phyloP scores from a whole-genome alignment of 2,797 vertebrate genomes.

The Poeciliopsis gracilis region DNA sequence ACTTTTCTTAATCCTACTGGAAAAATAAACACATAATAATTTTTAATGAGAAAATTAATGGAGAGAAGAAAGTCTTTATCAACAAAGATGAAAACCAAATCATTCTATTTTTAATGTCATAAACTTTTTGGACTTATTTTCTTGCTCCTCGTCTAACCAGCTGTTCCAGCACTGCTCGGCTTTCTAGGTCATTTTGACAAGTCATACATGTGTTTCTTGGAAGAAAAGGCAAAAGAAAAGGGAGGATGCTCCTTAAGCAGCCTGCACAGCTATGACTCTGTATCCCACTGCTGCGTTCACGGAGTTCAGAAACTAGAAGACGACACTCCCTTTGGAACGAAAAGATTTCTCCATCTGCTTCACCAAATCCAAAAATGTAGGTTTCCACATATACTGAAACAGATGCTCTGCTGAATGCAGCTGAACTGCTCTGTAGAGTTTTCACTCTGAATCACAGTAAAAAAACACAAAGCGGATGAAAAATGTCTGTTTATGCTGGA shows the following conservation, averaged over 20 bases:
- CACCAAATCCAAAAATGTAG: slow-evolving; percentile 11
- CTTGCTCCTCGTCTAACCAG: slow-evolving; percentile 44
- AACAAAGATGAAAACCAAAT: not conserved
- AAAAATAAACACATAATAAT: not conserved
- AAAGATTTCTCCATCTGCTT: slow-evolving; percentile 45
- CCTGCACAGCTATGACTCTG: slow-evolving; percentile 16
- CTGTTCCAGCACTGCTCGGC: slow-evolving; percentile 36
- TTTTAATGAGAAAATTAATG: slow-evolving; percentile 5
- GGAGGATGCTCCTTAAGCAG: slow-evolving; percentile 18
- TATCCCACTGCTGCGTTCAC: slow-evolving; percentile 35
- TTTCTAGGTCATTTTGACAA: slow-evolving; percentile 63
- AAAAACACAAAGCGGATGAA: not conserved
- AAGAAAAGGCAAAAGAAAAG: slow-evolving; percentile 4
- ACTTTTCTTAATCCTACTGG: not conserved
- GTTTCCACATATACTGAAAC: slow-evolving; percentile 1
- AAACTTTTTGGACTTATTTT: slow-evolving; percentile 10
- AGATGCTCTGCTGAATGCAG: not conserved
- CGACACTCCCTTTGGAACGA: slow-evolving; percentile 34
- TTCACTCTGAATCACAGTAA: not conserved
- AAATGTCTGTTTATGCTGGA: slow-evolving; percentile 16
- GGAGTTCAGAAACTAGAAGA: slow-evolving; percentile 55
- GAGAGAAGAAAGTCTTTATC: slow-evolving; percentile 11
- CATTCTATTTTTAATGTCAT: not conserved
- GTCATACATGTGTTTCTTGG: slow-evolving; percentile 44
- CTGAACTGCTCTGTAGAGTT: not conserved